Conservation (phyloP, 2,888 invertebrate genomes). For the Brachypalpus laphriformis region DNA sequence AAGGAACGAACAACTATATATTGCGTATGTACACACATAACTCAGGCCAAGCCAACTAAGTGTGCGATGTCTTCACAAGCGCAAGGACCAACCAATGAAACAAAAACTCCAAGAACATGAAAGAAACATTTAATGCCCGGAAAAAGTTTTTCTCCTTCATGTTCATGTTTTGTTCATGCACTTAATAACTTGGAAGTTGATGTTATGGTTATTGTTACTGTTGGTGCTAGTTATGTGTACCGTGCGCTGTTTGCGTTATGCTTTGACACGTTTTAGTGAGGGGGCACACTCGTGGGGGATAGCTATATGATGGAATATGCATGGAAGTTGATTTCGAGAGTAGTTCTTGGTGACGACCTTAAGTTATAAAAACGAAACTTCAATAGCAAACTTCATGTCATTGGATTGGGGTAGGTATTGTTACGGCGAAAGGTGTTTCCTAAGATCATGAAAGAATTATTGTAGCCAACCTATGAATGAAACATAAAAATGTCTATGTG, state of each 20-base stretch:
- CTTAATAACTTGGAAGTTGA: conserved; percentile 71
- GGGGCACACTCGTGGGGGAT: background rate
- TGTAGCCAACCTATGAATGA: too few species aligned
- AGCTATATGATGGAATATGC: conserved; percentile 40
- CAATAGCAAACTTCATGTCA: background rate
- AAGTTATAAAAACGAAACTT: background rate
- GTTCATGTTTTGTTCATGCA: conserved; percentile 71
- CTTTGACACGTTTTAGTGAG: conserved; percentile 55
- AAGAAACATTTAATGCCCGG: conserved; percentile 56
- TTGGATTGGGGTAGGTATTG: too few species aligned
- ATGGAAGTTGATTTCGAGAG: conserved; percentile 18
- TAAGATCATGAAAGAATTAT: too few species aligned
- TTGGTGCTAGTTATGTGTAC: conserved; percentile 56
- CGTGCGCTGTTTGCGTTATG: conserved; percentile 44
- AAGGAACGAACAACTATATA: background rate
- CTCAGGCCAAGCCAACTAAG: conserved; percentile 45
- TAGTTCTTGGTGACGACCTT: conserved; percentile 11
- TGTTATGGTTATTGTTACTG: conserved; percentile 69
- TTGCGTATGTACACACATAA: conserved; percentile 16
- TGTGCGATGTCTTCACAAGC: conserved; percentile 38
- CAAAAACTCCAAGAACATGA: conserved; percentile 44
- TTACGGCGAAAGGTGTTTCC: too few species aligned
- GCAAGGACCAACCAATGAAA: conserved; percentile 43
- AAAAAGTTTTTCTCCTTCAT: conserved; percentile 43
- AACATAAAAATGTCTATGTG: too few species aligned